Evolutionary conservation across 2,888 invertebrate genomes (phyloP), one percentile per base, ranked within the genome.

Genomic region (Pandemis corylana): DNA sequence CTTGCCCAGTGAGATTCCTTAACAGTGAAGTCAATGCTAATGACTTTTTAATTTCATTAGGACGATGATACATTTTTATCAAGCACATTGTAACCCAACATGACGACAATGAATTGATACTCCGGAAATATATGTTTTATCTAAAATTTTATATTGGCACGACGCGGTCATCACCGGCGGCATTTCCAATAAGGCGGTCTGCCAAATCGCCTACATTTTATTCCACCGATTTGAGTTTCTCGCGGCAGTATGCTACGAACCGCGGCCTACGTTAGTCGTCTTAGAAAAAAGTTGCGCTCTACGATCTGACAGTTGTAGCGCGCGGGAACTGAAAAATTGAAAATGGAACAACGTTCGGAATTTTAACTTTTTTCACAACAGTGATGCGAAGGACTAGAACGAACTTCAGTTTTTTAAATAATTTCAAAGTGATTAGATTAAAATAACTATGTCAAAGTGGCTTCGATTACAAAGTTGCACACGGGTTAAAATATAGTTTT

Each of bases 191-290:
- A 69, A 72, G 44, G 64, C 68, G 36, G 65, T 70, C 68, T 51
- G 71, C 68, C 72, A 63, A 73, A 76, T 75, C 76, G 75, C 67
- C 71, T 72, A 74, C 74, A 78, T 77, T 76, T 77, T 77, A 76
- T 79, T 77, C 76, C 72, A 71, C 51, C 36, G 68, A 74, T 77
- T 71, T 59, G 62, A 75, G 76, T 78, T 76, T 76, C 76, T 72
- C 69, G 77, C 77, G 78, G 85, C 89, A 90, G 90, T 90, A 83
- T 84, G 84, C 80, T 81, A 79, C 83, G 81, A 82, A 78, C 78
- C 86, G 84, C 81, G 80, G 83, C 78, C 85, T 79, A 74, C 81
- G 82, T 83, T 84, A 85, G 88, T 84, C 90, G 90, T 80, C 80
- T 81, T 78, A 85, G 82, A 85, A 84, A 59, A 83, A 81, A 80